Conservation (phyloP, 2,888 invertebrate genomes). For the Cryptocheilus praepositus region DNA sequence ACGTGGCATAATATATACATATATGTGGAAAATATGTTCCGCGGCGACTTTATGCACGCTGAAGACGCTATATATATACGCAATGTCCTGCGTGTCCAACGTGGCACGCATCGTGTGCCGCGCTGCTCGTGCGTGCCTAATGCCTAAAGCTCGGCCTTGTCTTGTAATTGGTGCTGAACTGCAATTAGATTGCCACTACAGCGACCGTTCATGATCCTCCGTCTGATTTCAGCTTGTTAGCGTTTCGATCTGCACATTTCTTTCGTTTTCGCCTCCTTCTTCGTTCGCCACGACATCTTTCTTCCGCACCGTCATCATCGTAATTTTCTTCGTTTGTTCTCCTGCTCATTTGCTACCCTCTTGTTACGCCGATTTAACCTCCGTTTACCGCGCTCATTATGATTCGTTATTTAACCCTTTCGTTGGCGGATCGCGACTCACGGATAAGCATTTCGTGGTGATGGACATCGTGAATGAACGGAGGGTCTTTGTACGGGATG, state of each 20-base stretch:
- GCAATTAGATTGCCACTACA: constrained; percentile 10
- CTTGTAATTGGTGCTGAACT: constrained; percentile 5
- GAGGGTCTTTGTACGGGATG: too few relatives aligned
- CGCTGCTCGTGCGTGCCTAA: background rate
- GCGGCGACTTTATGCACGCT: too few relatives aligned
- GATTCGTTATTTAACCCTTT: background rate
- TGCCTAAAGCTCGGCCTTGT: constrained; percentile 1
- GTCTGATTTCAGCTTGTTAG: background rate
- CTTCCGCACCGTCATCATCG: too few relatives aligned
- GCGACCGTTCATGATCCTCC: background rate
- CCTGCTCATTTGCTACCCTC: too few relatives aligned
- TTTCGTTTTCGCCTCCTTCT: background rate
- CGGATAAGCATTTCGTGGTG: too few relatives aligned
- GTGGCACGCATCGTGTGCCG: constrained; percentile 3
- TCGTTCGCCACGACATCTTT: background rate
- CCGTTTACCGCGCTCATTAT: background rate
- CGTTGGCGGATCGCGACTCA: too few relatives aligned
- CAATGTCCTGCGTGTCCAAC: background rate
- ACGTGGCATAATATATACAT: background rate
- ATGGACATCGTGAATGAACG: too few relatives aligned
- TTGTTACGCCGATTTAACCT: background rate
- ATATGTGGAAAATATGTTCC: too few relatives aligned
- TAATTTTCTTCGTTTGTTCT: too few relatives aligned
- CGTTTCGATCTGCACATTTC: background rate
- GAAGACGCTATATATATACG: too few relatives aligned